Base-by-base conservation (phyloP, 2,888 invertebrate species). In the Tribolium freemani region DNA sequence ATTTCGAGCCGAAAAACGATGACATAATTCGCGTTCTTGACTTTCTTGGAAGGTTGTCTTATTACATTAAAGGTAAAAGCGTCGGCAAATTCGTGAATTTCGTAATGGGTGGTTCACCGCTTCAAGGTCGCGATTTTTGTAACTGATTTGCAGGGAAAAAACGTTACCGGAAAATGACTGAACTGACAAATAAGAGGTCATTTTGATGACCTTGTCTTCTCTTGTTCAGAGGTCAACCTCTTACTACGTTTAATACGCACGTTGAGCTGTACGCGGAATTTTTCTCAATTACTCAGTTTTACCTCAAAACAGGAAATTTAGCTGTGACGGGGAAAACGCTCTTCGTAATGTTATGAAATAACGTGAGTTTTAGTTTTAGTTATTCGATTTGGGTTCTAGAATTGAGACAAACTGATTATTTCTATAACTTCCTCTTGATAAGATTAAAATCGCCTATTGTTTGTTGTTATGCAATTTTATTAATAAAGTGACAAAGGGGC, bases 191-290 rank as follows among this genome's bases (percentile, higher is more conserved):
- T 64, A 71, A 71, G 79, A 83, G 82, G 82, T 80, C 80, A 80
- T 76, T 79, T 69, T 76, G 77, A 68, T 79, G 80, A 78, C 83
- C 83, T 83, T 83, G 81, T 79, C 76, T 78, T 74, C 78, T 71
- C 61, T 50, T 71, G 38, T 57, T 67, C 60, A 61, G 78, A 82
- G 83, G 83, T 82, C 83, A 78, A 78, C 82, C 75, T 81, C 79
- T 82, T 78, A 77, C 76, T 75, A 72, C 75, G 75, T 78, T 51
- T 57, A 46, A 57, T 67, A 57, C 67, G 67, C 67, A 67, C 48
- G 30, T 16, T 30, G 63, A 46, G 63, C 26, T 53, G 8, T 44
- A 53, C 54, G 56, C 67, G 48, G 66, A 67, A 66, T 66, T 67
- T 67, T 67, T 67, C 20, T 66, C n/a, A 45, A 20, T 66, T 66